Evolutionary conservation across 2,113 vertebrate genomes (phyloP), one percentile per base, ranked within the genome.

Genomic region (Cyanistes caeruleus): DNA sequence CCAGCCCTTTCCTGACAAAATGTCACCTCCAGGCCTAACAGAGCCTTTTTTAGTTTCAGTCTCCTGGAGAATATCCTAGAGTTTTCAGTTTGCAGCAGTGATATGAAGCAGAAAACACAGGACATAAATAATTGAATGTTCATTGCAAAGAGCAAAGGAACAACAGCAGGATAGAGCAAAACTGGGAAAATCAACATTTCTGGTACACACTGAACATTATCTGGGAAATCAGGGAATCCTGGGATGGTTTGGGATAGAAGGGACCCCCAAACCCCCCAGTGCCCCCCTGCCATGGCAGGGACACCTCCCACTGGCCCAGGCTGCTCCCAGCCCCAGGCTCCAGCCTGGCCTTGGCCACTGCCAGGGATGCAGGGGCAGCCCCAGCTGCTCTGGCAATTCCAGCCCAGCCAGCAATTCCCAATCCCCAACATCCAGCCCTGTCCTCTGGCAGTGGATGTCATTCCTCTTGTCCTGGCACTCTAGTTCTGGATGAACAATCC

Each of bases 381-480:
- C 6, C 60, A 43, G 70, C 30, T 67, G 16, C 62, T 76, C 83
- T 76, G 62, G 7, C 2, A 30, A 58, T 13, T 2, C n/a, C 8
- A 15, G 1, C 2, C 28, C 64, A 48, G 59, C 0, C 23, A 68
- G 52, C 0, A 69, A 82, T 69, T 69, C 17, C 31, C 10, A 69
- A 25, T 67, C 1, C 22, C 39, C 37, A 22, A 7, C 46, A 33
- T 3, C 53, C 5, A 4, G 0, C 15, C 9, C 37, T 19, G 3
- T 15, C 17, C 46, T 59, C 16, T 37, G 60, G 0, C 33, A 33
- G 6, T 30, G 11, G 25, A 18, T 15, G 25, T 18, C 28, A 24
- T 20, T 63, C 23, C 19, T 41, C 9, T 4, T 15, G 5, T 43
- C 43, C 58, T 35, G 51, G 4, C 41, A 20, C 13, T 79, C 18